Evolutionary conservation across 2,888 invertebrate species (phyloP).

Genomic region (Sinodicranocentrus sp.): DNA sequence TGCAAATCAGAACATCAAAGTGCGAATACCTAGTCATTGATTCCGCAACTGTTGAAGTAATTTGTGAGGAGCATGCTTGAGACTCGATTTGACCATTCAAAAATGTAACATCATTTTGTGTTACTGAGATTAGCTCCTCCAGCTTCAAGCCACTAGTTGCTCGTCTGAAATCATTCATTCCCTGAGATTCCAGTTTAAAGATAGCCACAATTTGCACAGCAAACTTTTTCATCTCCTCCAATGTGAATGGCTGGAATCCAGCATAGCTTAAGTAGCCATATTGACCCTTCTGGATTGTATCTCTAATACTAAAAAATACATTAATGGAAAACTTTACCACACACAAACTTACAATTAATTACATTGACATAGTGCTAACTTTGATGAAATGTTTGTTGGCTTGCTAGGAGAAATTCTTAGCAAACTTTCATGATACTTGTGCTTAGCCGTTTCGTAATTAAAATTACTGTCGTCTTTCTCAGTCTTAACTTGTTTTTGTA

Average conservation of each 20-base stretch:
- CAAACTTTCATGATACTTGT: background rate
- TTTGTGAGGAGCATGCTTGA: too few species aligned
- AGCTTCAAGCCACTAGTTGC: too few species aligned
- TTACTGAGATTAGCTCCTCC: conserved; percentile 12
- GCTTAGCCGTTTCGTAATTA: too few species aligned
- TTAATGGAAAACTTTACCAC: background rate
- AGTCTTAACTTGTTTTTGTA: conserved; percentile 7
- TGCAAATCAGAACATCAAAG: too few species aligned
- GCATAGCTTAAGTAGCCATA: conserved; percentile 23
- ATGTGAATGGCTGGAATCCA: conserved; percentile 26
- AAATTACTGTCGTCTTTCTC: too few species aligned
- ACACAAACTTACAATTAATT: background rate
- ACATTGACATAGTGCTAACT: background rate
- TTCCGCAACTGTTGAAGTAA: too few species aligned
- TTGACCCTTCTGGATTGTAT: conserved; percentile 20
- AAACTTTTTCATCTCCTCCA: conserved; percentile 35
- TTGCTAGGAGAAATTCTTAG: too few species aligned
- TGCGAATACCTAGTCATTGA: too few species aligned
- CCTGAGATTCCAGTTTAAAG: conserved; percentile 34
- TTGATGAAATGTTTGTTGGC: background rate
- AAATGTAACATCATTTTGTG: conserved; percentile 21
- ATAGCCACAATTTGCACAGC: conserved; percentile 42
- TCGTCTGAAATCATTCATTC: too few species aligned
- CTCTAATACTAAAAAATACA: conserved; percentile 1
- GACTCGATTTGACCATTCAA: too few species aligned